Percentiles rank a stretch among this genome's conserved stretches.
These are phyloP conservation scores for Chrysemys picta DNA, from an alignment of 2,113 vertebrate genomes.

Conservation along the genomic window DNA sequence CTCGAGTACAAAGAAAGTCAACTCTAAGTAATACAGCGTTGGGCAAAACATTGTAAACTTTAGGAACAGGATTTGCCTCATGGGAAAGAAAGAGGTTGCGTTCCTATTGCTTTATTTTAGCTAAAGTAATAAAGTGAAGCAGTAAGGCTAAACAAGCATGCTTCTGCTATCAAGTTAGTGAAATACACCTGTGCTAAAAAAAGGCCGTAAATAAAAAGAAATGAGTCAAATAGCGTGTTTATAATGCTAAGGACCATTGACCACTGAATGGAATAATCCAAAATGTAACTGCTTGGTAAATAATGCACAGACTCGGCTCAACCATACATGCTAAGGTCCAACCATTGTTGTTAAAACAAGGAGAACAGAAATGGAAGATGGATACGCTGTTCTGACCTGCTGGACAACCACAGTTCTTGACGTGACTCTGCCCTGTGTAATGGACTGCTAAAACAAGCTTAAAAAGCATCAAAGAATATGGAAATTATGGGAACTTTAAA, in stretches of 20 bases:
- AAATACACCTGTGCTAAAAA: not conserved
- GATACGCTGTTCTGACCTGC: not conserved
- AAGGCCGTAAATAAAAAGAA: too few relatives aligned
- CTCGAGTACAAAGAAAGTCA: too few relatives aligned
- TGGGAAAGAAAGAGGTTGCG: not conserved
- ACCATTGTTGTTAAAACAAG: not conserved
- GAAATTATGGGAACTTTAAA: not conserved
- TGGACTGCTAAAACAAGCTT: not conserved
- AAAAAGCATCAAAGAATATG: not conserved
- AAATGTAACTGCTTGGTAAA: not conserved
- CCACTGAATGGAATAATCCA: not conserved
- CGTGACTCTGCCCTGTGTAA: not conserved
- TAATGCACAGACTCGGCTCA: not conserved
- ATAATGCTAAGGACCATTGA: not conserved
- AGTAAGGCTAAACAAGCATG: not conserved
- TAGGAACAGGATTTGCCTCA: not conserved
- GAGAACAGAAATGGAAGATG: too few relatives aligned
- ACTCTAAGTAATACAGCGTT: too few relatives aligned
- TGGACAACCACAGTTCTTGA: not conserved
- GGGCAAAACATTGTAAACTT: too few relatives aligned
- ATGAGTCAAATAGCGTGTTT: not conserved
- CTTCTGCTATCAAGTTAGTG: not conserved
- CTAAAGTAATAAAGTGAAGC: not conserved
- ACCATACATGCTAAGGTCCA: too few relatives aligned
- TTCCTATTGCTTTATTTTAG: not conserved